A percentile compares a stretch with the other conserved stretches of the same genome.
Evolutionary conservation across 2,888 invertebrate genomes (phyloP).

Genomic region (Ctena decussata): DNA sequence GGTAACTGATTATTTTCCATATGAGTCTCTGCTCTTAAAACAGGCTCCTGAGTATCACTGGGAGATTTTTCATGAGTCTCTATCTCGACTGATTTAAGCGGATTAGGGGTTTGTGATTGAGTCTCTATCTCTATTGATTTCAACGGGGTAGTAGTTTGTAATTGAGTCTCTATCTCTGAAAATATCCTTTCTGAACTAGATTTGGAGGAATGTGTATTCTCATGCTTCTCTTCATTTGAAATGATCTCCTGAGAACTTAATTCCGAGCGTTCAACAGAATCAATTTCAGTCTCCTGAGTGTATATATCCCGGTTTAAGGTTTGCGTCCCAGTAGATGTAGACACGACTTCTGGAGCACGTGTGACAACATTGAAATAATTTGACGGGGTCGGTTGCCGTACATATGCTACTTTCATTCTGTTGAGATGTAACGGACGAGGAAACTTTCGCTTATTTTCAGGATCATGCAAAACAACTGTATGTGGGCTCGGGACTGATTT

Average conservation of each 20-base stretch:
- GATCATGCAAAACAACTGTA: conserved; percentile 40
- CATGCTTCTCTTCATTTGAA: no score
- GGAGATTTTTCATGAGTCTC: no score
- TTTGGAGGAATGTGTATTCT: no score
- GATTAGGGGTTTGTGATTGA: neutral
- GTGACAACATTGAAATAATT: conserved; percentile 32
- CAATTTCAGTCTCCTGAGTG: no score
- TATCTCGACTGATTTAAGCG: neutral
- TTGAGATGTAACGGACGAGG: conserved; percentile 53
- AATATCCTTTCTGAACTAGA: no score
- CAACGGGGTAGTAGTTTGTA: no score
- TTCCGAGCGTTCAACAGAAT: no score
- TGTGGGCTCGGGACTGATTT: conserved; percentile 45
- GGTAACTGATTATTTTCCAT: no score
- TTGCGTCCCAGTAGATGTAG: neutral
- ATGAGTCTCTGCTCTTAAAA: no score
- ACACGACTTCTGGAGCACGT: neutral
- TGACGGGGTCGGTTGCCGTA: conserved; percentile 45
- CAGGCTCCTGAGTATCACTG: no score
- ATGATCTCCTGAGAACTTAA: no score
- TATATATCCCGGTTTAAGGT: neutral
- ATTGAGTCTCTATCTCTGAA: no score
- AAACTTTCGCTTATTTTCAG: conserved; percentile 4
- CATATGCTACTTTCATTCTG: conserved; percentile 58
- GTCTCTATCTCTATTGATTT: neutral